phyloP scores from a whole-genome alignment of 2,888 invertebrate genomes.

The Aradus depressus region DNA sequence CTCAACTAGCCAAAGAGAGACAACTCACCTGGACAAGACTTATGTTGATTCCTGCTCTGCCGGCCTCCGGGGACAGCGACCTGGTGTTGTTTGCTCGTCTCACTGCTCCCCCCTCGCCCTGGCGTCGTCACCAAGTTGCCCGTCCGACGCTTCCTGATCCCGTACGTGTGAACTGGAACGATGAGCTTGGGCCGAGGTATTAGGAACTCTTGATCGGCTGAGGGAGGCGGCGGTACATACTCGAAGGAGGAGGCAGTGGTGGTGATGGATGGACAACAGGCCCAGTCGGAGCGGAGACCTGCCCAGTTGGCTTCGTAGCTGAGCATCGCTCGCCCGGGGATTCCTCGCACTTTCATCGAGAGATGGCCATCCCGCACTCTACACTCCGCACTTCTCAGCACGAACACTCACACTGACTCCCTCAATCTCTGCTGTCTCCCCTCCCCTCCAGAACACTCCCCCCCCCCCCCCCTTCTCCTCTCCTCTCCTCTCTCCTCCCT shows the following conservation, averaged over 20 bases:
- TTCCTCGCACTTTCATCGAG: conserved; percentile 69
- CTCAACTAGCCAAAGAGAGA: too few species aligned
- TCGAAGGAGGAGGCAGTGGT: conserved; percentile 22
- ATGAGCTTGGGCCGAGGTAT: conserved; percentile 78
- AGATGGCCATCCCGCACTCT: conserved; percentile 10
- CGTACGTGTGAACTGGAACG: conserved; percentile 80
- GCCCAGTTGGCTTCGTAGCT: conserved; percentile 79
- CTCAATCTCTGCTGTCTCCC: not conserved
- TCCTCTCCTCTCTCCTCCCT: too few species aligned
- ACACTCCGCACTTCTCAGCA: conserved; percentile 7
- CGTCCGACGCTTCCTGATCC: conserved; percentile 63
- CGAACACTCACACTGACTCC: not conserved
- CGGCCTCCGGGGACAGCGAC: conserved; percentile 13
- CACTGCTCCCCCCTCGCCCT: conserved; percentile 22
- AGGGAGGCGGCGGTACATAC: conserved; percentile 16
- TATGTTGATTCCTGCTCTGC: conserved; percentile 32
- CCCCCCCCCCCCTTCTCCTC: not conserved
- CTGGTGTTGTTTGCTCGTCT: conserved; percentile 22
- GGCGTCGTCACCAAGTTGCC: conserved; percentile 42
- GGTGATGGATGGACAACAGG: conserved; percentile 15
- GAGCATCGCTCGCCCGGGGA: conserved; percentile 69
- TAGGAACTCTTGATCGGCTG: conserved; percentile 47
- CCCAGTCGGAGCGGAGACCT: conserved; percentile 37
- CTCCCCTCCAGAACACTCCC: not conserved
- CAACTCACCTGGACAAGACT: conserved; percentile 33